phyloP scores from a whole-genome alignment of 1,140 invertebrate genomes.

The Tachypleus tridentatus region DNA sequence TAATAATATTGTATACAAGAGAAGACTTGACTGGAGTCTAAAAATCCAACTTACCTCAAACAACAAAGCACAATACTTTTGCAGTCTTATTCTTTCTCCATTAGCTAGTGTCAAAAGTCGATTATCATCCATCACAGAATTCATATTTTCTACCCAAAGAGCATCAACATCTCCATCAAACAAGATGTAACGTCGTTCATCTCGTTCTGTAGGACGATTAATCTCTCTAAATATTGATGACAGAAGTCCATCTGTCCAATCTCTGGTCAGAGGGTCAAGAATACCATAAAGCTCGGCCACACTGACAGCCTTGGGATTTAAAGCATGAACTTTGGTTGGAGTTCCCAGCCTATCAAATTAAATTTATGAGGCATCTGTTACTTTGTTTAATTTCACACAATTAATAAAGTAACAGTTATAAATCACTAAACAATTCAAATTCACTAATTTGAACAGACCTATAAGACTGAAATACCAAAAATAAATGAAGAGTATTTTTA shows the following conservation, averaged over 20 bases:
- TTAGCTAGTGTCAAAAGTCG: conserved; percentile 75
- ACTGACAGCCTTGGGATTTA: conserved; percentile 54
- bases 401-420: no score
- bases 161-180: conserved; percentile 91
- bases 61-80: conserved; percentile 65
- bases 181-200: conserved; percentile 64
- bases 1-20: no score
- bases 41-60: conserved; percentile 54
- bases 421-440: no score
- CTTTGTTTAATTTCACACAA: no score
- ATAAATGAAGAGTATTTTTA: no score
- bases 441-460: no score
- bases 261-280: conserved; percentile 64
- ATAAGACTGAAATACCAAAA: no score
- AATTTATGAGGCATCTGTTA: no score
- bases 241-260: conserved; percentile 83
- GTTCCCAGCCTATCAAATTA: no score
- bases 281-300: conserved; percentile 83
- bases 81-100: conserved; percentile 71
- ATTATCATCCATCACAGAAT: conserved; percentile 92
- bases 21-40: background rate
- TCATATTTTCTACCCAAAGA: conserved; percentile 92
- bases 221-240: conserved; percentile 83
- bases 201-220: conserved; percentile 56
- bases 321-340: no score